Percentiles rank a stretch among this genome's conserved stretches.
Evolutionary conservation across 2,888 invertebrate genomes (phyloP).

Genomic region (Lymantria monacha): DNA sequence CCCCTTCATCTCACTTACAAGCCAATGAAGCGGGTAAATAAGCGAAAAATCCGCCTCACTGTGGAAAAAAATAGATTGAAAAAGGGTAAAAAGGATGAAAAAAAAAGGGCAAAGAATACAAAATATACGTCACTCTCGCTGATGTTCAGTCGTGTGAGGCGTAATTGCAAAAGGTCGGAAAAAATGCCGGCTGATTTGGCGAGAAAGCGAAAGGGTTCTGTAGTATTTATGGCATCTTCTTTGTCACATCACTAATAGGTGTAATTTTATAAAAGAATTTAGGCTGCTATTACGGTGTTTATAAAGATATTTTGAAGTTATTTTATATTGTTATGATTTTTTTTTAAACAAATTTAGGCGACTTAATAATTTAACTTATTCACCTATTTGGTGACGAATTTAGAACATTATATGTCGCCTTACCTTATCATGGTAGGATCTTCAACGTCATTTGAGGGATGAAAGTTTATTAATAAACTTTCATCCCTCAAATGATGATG

Average conservation of each 20-base stretch:
- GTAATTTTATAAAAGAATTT: background rate
- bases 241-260: background rate
- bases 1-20: constrained; percentile 74
- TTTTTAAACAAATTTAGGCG: too few relatives aligned
- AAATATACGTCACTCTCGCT: constrained; percentile 64
- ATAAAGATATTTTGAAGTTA: background rate
- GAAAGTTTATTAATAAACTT: too few relatives aligned
- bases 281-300: background rate
- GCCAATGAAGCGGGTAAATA: constrained; percentile 81
- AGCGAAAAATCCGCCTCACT: constrained; percentile 75
- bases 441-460: too few relatives aligned
- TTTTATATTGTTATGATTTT: background rate
- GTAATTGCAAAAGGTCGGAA: constrained; percentile 71
- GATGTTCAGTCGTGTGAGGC: constrained; percentile 63
- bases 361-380: too few relatives aligned
- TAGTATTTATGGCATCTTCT: constrained; percentile 15
- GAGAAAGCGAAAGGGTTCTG: constrained; percentile 44
- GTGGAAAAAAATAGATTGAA: constrained; percentile 76
- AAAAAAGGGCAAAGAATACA: constrained; percentile 42
- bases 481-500: too few relatives aligned
- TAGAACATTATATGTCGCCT: too few relatives aligned
- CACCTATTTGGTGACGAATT: too few relatives aligned
- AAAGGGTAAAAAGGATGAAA: constrained; percentile 46
- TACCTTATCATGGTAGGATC: too few relatives aligned
- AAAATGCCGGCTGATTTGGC: constrained; percentile 45